phyloP scores from a whole-genome alignment of 2,113 vertebrate species.

The Prionailurus viverrinus region DNA sequence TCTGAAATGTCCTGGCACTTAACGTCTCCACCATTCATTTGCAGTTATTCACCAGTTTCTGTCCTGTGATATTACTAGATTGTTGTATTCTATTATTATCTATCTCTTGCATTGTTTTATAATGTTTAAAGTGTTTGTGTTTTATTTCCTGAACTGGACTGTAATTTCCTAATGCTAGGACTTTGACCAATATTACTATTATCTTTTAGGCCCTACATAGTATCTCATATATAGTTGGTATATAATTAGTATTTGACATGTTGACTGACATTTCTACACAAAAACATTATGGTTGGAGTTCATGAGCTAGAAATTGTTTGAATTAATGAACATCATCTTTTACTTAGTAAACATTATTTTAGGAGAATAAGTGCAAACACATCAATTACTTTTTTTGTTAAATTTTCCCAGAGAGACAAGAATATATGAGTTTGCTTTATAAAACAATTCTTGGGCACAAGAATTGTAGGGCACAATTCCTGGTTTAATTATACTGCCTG shows the following conservation, averaged over 20 bases:
- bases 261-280: neutral
- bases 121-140: slow-evolving; percentile 28
- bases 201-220: neutral
- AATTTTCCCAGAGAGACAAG: neutral
- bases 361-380: neutral
- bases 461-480: neutral
- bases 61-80: neutral
- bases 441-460: neutral
- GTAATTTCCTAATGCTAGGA: neutral
- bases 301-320: neutral
- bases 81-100: neutral
- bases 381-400: neutral
- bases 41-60: neutral
- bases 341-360: slow-evolving; percentile 18
- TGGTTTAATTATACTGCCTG: neutral
- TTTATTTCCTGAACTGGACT: slow-evolving; percentile 49
- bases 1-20: neutral
- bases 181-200: neutral
- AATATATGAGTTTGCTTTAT: neutral
- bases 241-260: slow-evolving; percentile 1
- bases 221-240: neutral
- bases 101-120: slow-evolving; percentile 51
- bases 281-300: neutral
- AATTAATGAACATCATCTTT: neutral
- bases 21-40: neutral